Base-by-base conservation (phyloP, 2,888 invertebrate genomes). In the Biston betularia region DNA sequence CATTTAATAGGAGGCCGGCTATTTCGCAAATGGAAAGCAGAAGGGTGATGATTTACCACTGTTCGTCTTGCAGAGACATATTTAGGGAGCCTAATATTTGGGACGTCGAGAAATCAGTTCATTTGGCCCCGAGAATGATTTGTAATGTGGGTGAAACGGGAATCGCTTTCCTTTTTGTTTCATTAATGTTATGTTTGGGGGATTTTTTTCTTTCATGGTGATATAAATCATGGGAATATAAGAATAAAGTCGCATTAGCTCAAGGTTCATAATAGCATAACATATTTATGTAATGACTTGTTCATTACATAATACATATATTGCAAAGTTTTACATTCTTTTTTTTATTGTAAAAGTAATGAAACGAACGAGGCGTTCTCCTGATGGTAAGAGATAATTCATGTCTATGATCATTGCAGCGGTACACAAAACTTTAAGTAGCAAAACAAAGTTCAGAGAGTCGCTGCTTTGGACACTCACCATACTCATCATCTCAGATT, bases 1-100 rank as follows among this genome's bases (percentile, higher is more conserved):
- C 89, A 87, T 92, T 92, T 92, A 92, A 92, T 91, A 91, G 92
- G 86, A 84, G 86, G 80, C 80, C 82, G 87, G 89, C 90, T 81
- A 85, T 83, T 83, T 79, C 79, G 79, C 73, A 83, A 83, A 83
- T 81, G 80, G 81, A 79, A 78, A 79, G 73, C 76, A 79, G 82
- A 83, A 83, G 85, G 85, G 85, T 82, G 85, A 84, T 85, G 85
- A 85, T 85, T 84, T 84, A 85, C 79, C 81, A 79, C 72, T 60
- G 67, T 71, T 71, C 70, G 65, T 69, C 68, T 68, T 58, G 59
- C 34, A 68, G 70, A 68, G 70, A 70, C 74, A 71, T 70, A 68
- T 70, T 74, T 69, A 63, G 72, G 69, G 72, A 66, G 69, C 69
- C 69, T 68, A 72, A 72, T 72, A 74, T 74, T 68, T 57, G 69